Evolutionary conservation across 1,140 invertebrate genomes (phyloP), one percentile per base, ranked within the genome.

Genomic region (Musca vetustissima): DNA sequence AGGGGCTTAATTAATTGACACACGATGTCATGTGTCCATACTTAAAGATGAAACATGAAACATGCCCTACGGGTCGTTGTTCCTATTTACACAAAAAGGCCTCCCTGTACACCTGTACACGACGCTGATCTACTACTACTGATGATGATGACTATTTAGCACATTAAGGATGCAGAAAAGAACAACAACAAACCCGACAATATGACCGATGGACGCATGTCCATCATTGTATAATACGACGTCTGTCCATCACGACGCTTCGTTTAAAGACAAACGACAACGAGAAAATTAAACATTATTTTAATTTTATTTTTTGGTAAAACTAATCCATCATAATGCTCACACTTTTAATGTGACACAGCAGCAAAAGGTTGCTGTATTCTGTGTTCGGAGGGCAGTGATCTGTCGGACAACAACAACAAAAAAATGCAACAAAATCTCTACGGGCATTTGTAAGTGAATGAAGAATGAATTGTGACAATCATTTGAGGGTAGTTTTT

Each of bases 281-380:
- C 4, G 32, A 36, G 32, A 36, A 36, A 36, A 61, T 61, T 36
- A 61, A 61, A 61, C 57, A 61, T 36, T 32, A 61, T 69, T 69
- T 65, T 69, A 65, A 66, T 66, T 69, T 69, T n/a, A n/a, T n/a
- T n/a, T n/a, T n/a, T n/a, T 69, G 53, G 66, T 69, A 53, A 53
- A 61, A 61, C 36, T 65, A 69, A 69, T 69, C 68, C 68, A 69
- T 69, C 68, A 69, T 69, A 69, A 69, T 65, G 32, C 48, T 66
- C 59, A 69, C 68, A 69, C 68, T 57, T 65, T 52, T 59, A 61
- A 65, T 69, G 53, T 65, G 61, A 66, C 67, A 32, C 28, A 21
- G 15, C 47, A 32, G 15, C 47, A 32, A 50, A 52, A 32, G 32
- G 11, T 13, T 36, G 2, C 19, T 32, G 32, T 32, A 14, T 24